Evolutionary conservation across 2,888 invertebrate genomes (phyloP).

Genomic region (Acanthopleura granulata): DNA sequence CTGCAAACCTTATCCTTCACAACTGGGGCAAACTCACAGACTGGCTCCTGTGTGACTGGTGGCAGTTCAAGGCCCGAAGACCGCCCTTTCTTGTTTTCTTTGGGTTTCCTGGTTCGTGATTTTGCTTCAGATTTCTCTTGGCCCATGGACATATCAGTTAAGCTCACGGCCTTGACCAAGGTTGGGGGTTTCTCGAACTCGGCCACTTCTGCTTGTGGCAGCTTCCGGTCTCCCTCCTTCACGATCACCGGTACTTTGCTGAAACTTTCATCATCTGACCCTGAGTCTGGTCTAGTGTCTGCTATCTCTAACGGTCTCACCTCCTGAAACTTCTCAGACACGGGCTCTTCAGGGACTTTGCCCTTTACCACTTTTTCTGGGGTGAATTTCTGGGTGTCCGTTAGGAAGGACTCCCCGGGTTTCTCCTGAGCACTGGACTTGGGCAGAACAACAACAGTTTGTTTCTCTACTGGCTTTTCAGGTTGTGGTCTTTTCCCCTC

Average conservation of each 20-base stretch:
- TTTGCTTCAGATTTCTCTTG: background rate
- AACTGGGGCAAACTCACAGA: too few species aligned
- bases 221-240: background rate
- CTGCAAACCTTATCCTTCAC: too few species aligned
- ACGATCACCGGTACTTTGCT: constrained; percentile 1
- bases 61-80: background rate
- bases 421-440: too few species aligned
- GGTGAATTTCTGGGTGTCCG: background rate
- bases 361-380: constrained; percentile 20
- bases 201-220: background rate
- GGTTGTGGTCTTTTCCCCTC: too few species aligned
- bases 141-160: background rate
- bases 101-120: constrained; percentile 1
- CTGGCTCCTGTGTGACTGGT: too few species aligned
- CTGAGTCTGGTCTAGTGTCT: background rate
- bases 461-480: too few species aligned
- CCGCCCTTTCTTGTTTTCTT: background rate
- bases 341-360: constrained; percentile 15
- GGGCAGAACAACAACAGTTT: too few species aligned
- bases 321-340: too few species aligned
- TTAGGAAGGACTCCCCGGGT: too few species aligned
- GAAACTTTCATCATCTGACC: constrained; percentile 5
- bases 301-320: too few species aligned
- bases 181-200: constrained; percentile 15
- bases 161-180: background rate